These are phyloP conservation scores for Leptobrachium leishanense DNA, from an alignment of 2,113 vertebrate species.

Conservation along the genomic window DNA sequence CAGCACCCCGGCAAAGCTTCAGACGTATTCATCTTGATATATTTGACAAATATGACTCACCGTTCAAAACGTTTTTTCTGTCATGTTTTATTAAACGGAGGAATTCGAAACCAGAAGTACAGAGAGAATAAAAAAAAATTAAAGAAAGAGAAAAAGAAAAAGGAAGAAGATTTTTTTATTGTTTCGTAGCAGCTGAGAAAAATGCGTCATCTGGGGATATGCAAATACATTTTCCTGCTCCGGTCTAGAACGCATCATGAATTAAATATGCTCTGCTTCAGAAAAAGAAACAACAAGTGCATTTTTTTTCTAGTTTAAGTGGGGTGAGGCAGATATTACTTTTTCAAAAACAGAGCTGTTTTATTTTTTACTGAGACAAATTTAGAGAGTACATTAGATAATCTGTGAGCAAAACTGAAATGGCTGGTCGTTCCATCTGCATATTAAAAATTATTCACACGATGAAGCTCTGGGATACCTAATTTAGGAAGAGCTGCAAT, in stretches of 20 bases:
- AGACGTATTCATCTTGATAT: too few relatives aligned
- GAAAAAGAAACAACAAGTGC: conserved; percentile 27
- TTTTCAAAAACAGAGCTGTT: conserved; percentile 31
- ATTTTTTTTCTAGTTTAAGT: conserved; percentile 40
- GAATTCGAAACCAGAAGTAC: too few relatives aligned
- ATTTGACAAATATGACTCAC: too few relatives aligned
- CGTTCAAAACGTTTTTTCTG: too few relatives aligned
- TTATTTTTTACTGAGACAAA: conserved; percentile 28
- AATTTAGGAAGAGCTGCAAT: background rate
- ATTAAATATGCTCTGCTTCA: conserved; percentile 40
- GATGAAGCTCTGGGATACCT: conserved; percentile 5
- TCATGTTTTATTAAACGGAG: too few relatives aligned
- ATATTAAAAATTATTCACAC: background rate
- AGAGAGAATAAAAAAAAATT: too few relatives aligned
- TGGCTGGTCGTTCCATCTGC: background rate
- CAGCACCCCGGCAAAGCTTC: too few relatives aligned
- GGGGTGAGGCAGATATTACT: conserved; percentile 32
- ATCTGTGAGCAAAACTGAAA: conserved; percentile 24
- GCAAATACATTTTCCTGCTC: conserved; percentile 41
- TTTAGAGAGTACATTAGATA: conserved; percentile 39
- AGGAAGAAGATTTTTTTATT: background rate
- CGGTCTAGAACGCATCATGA: conserved; percentile 27
- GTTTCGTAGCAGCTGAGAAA: conserved; percentile 25
- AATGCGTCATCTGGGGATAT: conserved; percentile 37
- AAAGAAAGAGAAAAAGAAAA: background rate